Evolutionary conservation across 1,140 invertebrate species (phyloP), one percentile per base, ranked within the genome.

Genomic region (Solenopsis fugax): DNA sequence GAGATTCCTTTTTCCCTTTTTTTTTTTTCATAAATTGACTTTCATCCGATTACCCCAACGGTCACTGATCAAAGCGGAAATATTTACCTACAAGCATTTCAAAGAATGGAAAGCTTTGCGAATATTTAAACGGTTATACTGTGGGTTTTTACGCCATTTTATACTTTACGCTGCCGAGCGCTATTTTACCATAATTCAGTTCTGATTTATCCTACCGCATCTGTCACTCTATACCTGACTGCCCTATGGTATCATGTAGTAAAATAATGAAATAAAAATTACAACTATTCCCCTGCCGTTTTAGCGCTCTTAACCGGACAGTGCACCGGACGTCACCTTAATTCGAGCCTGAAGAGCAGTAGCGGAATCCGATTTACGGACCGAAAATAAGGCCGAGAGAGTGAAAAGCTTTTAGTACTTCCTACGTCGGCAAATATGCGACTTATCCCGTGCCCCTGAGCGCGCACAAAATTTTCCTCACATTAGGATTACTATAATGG

Each of bases 321-420:
- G 76, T 9, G 64, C 13, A 50, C 18, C 67, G 29, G 67, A 82
- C 54, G 67, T 13, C 56, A 12, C 18, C 67, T 84, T 84, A 84
- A 84, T 73, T 75, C 69, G 9, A 75, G 45, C 37, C 24, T 75
- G 54, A 73, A 85, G 85, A 84, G 87, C 60, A 62, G 80, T 87
- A 91, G 90, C 75, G 72, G 86, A 93, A 89, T 89, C 80, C 87
- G 91, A 91, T 93, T 93, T 92, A 86, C 88, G 86, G 64, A 84
- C 87, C 65, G 86, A 92, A 93, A 94, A 93, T 93, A 89, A 89
- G 90, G 86, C 77, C 81, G 73, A 88, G 88, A 88, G 88, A 85
- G 80, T 87, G 88, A 93, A 93, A 93, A 93, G 93, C 93, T 93
- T 93, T 93, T 93, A 93, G 92, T 92, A 90, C 87, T 91, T 91